phyloP scores from a whole-genome alignment of 2,888 invertebrate genomes.

The Timema podura region DNA sequence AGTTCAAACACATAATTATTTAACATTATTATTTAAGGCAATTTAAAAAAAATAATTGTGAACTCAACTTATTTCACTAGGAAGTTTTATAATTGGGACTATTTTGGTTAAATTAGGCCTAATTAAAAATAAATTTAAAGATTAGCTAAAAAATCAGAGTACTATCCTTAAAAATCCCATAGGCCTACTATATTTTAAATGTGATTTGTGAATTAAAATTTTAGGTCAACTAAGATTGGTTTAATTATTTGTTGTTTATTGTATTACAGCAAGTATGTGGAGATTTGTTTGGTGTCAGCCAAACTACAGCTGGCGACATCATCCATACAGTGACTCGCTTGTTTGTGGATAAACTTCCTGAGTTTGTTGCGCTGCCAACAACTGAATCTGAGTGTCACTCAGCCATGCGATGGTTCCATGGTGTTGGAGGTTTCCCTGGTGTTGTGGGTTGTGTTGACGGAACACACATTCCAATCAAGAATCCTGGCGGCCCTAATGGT shows the following conservation, averaged over 20 bases:
- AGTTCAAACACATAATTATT: too few species aligned
- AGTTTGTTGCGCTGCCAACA: background rate
- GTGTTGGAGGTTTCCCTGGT: background rate
- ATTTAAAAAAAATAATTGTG: too few species aligned
- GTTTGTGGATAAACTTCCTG: background rate
- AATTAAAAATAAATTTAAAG: too few species aligned
- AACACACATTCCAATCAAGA: background rate
- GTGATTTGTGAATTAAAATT: too few species aligned
- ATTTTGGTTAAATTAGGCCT: too few species aligned
- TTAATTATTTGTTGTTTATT: background rate
- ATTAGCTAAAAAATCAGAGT: too few species aligned
- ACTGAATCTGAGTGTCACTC: background rate
- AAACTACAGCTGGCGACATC: background rate
- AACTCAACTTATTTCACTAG: too few species aligned
- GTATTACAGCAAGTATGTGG: background rate
- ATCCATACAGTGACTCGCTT: background rate
- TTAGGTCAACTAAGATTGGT: too few species aligned
- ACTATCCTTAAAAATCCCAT: too few species aligned
- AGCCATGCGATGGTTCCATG: background rate
- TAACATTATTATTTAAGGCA: too few species aligned
- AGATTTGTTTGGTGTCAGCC: constrained; percentile 1
- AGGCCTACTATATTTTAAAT: too few species aligned
- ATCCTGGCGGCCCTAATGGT: background rate
- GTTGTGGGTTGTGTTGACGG: background rate
- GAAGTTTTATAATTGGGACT: too few species aligned